Base-by-base conservation (phyloP, 2,113 vertebrate genomes). In the Urocitellus parryii region DNA sequence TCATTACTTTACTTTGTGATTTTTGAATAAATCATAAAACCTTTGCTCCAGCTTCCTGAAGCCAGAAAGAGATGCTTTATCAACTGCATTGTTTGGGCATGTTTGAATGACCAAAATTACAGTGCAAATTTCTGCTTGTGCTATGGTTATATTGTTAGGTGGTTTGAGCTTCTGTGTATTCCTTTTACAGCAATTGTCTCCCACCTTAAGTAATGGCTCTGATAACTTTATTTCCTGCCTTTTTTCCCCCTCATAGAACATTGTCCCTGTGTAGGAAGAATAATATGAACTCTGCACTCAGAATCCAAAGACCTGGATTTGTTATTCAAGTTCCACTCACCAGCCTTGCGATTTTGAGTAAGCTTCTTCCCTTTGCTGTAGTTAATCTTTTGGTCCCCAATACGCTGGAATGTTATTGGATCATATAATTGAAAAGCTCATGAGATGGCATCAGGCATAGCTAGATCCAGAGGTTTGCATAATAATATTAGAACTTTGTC, bases 11-110 rank as follows among this genome's bases (percentile, higher is more conserved):
- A 39, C 48, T 78, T 92, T 90, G 79, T 95, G 89, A 63, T 94
- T 63, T 91, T 74, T 88, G 8, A 94, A 90, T 86, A 88, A 89
- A 39, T 72, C 48, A 89, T 34, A 72, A 91, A 96, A 93, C 3
- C 27, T 96, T 86, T 86, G 18, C 22, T 77, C 51, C 20, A 24
- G 53, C 8, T 4, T 84, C 24, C 18, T 42, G 8, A 68, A 90
- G 29, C 42, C 24, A 82, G 22, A 86, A 90, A 76, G 45, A 37
- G 22, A 61, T 24, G 14, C 32, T 82, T 96, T 56, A 68, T 63
- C 51, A 91, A 45, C 32, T 45, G 34, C 8, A 53, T 86, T 79
- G 42, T 86, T 77, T 94, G 34, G n/a, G 63, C 48, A 34, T 77
- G 56, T 67, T 68, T 96, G 34, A 88, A 86, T 1, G 7, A 45